Conservation (phyloP, 2,113 vertebrate genomes). For the Caretta caretta region DNA sequence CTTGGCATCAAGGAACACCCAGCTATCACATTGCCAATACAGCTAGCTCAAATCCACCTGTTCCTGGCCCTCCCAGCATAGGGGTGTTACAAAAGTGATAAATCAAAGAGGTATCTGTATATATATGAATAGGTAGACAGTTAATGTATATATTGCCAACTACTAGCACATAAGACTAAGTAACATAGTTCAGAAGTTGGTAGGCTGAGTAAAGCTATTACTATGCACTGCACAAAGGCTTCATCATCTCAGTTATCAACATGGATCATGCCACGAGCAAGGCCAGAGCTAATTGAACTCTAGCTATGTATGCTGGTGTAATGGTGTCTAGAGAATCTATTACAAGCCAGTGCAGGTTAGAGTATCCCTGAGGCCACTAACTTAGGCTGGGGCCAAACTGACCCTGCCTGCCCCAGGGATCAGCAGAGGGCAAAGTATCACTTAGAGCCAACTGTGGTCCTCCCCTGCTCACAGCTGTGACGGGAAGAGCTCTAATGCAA, state of each 20-base stretch:
- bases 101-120: not conserved
- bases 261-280: rapidly evolving
- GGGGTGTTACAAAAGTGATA: not conserved
- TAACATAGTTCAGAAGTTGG: not conserved
- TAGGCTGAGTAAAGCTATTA: not conserved
- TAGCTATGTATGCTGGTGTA: rapidly evolving
- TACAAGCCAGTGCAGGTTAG: too few species aligned
- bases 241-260: rapidly evolving
- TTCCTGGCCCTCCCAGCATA: not conserved
- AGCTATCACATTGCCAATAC: not conserved
- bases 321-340: too few species aligned
- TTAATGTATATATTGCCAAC: rapidly evolving
- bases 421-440: not conserved
- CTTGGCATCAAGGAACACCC: rapidly evolving
- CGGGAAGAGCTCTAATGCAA: rapidly evolving
- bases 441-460: not conserved
- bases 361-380: not conserved
- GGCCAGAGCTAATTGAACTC: not conserved
- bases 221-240: not conserved
- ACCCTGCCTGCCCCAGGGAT: not conserved
- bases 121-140: rapidly evolving
- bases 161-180: too few species aligned
- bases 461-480: not conserved
- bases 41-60: not conserved
- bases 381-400: not conserved